These are phyloP conservation scores for Epinephelus awoara DNA, from an alignment of 2,797 vertebrate species.

Conservation along the genomic window DNA sequence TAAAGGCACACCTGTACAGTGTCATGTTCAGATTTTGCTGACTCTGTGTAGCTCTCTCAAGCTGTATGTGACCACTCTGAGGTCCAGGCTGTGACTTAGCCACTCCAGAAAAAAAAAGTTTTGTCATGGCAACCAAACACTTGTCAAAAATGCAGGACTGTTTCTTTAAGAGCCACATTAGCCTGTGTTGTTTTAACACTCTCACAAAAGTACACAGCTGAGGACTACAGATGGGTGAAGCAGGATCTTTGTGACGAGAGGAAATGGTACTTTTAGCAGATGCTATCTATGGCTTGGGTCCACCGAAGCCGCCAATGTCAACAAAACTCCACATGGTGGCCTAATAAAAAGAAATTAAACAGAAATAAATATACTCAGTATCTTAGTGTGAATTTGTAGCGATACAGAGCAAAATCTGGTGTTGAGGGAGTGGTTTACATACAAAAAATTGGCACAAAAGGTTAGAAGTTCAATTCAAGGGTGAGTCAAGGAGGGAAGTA, in stretches of 20 bases:
- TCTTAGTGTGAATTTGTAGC: too few species aligned
- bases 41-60: not conserved
- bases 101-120: too few species aligned
- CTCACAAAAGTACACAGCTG: not conserved
- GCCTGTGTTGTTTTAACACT: not conserved
- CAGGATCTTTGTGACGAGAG: not conserved
- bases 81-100: not conserved
- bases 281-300: not conserved
- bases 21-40: not conserved
- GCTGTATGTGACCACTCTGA: not conserved
- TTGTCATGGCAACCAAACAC: not conserved
- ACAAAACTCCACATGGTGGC: not conserved
- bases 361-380: not conserved
- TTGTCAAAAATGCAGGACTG: not conserved
- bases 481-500: not conserved
- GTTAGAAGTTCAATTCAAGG: slow-evolving; percentile 11
- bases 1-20: too few species aligned
- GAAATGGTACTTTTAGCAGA: not conserved
- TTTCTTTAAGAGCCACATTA: not conserved
- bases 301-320: not conserved
- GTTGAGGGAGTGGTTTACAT: not conserved
- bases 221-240: not conserved
- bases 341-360: not conserved
- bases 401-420: not conserved
- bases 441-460: slow-evolving; percentile 28